These are phyloP conservation scores for Zosterops japonicus DNA, from an alignment of 2,113 vertebrate genomes.

Conservation along the genomic window DNA sequence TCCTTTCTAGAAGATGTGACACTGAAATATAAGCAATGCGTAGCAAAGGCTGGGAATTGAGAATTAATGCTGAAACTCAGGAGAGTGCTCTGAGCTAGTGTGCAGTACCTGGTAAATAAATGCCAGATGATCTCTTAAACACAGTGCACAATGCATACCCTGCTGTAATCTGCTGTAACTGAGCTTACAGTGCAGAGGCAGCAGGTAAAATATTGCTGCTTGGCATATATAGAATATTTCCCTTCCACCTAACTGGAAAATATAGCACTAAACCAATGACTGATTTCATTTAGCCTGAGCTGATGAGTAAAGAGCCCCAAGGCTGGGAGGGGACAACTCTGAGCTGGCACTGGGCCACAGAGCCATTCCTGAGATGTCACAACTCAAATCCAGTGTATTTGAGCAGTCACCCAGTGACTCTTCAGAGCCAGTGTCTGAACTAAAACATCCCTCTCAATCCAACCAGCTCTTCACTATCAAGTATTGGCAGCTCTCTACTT, in stretches of 20 bases:
- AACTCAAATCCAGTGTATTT: background rate
- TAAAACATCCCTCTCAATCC: background rate
- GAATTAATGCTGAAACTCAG: background rate
- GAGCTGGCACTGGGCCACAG: background rate
- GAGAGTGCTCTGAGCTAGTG: background rate
- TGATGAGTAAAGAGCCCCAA: background rate
- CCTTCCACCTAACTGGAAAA: background rate
- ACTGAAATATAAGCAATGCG: background rate
- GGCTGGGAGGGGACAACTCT: background rate
- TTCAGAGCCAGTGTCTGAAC: background rate
- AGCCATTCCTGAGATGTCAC: background rate
- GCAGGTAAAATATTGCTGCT: conserved; percentile 3
- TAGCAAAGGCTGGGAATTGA: background rate
- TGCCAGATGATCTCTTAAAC: background rate
- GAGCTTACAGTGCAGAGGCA: background rate
- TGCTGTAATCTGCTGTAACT: background rate
- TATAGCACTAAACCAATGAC: background rate
- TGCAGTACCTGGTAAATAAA: background rate
- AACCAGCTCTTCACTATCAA: background rate
- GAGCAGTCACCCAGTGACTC: background rate
- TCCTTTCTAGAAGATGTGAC: background rate
- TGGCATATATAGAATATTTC: background rate
- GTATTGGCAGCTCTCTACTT: background rate
- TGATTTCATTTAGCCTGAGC: background rate
- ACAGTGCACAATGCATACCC: background rate